These are phyloP conservation scores for Camelus dromedarius DNA, from an alignment of 2,113 vertebrate species.

Conservation along the genomic window DNA sequence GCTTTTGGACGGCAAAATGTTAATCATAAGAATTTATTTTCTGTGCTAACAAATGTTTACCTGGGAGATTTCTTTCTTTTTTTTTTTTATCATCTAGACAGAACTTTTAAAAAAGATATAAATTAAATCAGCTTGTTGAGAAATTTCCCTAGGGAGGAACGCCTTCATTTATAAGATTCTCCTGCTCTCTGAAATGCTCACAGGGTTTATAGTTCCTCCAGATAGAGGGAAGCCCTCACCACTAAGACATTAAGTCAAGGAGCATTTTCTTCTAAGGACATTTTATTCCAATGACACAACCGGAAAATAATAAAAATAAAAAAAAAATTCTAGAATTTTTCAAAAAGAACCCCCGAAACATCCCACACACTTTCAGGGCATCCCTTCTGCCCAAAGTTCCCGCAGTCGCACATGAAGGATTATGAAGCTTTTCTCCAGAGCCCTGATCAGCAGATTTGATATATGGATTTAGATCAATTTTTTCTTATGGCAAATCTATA, in stretches of 20 bases:
- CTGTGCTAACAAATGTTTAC: constrained; percentile 86
- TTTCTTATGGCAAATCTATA: constrained; percentile 93
- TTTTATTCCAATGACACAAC: constrained; percentile 27
- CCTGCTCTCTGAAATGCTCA: constrained; percentile 55
- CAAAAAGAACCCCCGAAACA: background rate
- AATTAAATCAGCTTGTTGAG: constrained; percentile 83
- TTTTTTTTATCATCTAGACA: constrained; percentile 79
- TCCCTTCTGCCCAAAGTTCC: constrained; percentile 76
- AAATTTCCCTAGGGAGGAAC: constrained; percentile 81
- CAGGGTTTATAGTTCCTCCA: constrained; percentile 51
- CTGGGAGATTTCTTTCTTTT: constrained; percentile 71
- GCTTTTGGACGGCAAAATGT: constrained; percentile 86
- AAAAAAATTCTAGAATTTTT: background rate
- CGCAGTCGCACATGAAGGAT: constrained; percentile 79
- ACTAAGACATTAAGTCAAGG: constrained; percentile 54
- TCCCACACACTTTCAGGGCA: background rate
- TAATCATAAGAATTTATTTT: constrained; percentile 88
- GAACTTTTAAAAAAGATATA: constrained; percentile 77
- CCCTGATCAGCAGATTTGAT: constrained; percentile 93
- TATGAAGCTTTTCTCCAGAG: constrained; percentile 81
- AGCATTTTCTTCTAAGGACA: constrained; percentile 54
- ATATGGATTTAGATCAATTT: constrained; percentile 91
- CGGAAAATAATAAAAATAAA: background rate
- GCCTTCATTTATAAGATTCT: constrained; percentile 78
- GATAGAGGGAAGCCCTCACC: constrained; percentile 56